Conservation (phyloP, 2,113 vertebrate species). For the Hemichromis elongatus region DNA sequence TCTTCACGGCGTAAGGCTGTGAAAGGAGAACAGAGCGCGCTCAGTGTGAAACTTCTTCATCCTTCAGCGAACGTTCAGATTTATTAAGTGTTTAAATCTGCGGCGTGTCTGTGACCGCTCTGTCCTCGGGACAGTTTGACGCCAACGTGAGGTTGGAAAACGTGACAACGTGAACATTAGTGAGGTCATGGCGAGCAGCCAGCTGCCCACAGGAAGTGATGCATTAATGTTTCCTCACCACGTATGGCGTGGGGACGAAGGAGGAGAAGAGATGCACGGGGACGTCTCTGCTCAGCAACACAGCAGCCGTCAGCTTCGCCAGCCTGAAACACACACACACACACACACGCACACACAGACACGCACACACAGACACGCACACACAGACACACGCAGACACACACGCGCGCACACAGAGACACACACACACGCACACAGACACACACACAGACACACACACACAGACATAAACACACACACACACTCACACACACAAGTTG, state of each 20-base stretch:
- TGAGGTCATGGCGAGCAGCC: not conserved
- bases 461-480: too few relatives aligned
- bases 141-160: accelerated
- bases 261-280: constrained; percentile 88
- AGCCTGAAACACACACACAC: constrained; percentile 67
- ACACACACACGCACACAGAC: accelerated
- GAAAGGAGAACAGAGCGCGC: not conserved
- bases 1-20: constrained; percentile 88
- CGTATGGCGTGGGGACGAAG: constrained; percentile 91
- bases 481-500: not conserved
- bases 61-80: accelerated
- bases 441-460: too few relatives aligned
- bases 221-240: constrained; percentile 75
- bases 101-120: not conserved
- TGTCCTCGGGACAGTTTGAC: too few relatives aligned
- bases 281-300: constrained; percentile 83
- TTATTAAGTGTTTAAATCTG: not conserved
- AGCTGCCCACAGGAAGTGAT: not conserved
- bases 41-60: not conserved
- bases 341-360: accelerated
- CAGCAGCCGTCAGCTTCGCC: constrained; percentile 85
- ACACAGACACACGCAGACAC: too few relatives aligned
- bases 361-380: accelerated
- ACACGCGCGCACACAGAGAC: accelerated
- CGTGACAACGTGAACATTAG: accelerated